These are phyloP conservation scores for Leptoclinus maculatus DNA, from an alignment of 2,797 vertebrate genomes.

Conservation along the genomic window DNA sequence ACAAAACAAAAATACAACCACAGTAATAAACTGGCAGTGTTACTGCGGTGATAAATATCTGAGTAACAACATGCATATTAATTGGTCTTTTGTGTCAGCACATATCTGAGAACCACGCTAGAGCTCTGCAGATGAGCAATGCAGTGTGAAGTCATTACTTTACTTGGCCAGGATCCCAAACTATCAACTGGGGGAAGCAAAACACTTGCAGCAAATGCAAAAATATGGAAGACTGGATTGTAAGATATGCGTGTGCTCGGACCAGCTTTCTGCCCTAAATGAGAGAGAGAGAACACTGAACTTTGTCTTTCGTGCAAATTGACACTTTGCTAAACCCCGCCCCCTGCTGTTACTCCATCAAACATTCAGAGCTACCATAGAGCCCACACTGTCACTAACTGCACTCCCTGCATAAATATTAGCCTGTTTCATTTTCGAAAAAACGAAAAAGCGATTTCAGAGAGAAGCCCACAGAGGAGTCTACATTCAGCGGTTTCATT, in stretches of 20 bases:
- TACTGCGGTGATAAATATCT: constrained; percentile 64
- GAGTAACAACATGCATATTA: constrained; percentile 71
- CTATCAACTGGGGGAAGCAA: constrained; percentile 41
- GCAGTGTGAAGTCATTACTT: constrained; percentile 57
- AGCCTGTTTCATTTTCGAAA: neutral
- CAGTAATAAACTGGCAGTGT: constrained; percentile 52
- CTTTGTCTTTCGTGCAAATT: neutral
- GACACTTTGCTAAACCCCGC: neutral
- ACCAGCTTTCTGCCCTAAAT: neutral
- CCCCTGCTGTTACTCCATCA: neutral
- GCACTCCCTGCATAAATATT: neutral
- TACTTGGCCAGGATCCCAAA: constrained; percentile 69
- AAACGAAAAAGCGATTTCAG: neutral
- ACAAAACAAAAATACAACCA: constrained; percentile 13
- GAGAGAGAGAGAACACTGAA: neutral
- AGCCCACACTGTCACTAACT: neutral
- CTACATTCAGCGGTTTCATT: neutral
- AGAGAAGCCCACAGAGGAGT: neutral
- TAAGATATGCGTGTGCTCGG: neutral
- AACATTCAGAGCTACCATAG: neutral
- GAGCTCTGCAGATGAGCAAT: constrained; percentile 52
- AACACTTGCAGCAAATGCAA: constrained; percentile 47
- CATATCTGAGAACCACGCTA: constrained; percentile 61
- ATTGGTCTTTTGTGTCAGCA: constrained; percentile 65
- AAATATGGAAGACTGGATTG: constrained; percentile 20